These are phyloP conservation scores for Platysteira castanea DNA, from an alignment of 2,113 vertebrate species.

Conservation along the genomic window DNA sequence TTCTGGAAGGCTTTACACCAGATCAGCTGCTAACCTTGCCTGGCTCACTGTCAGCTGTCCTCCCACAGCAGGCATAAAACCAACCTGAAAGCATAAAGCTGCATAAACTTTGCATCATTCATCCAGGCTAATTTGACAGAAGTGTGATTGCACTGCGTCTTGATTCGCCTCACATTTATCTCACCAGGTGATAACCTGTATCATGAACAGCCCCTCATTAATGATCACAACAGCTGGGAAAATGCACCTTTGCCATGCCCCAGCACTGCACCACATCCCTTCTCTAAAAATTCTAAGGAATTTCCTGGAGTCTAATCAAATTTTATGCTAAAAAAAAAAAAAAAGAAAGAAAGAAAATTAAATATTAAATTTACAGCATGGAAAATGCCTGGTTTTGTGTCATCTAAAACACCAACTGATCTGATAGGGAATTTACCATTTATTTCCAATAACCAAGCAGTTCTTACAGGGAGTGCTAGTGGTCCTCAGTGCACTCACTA, in stretches of 20 bases:
- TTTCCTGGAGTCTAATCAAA: not conserved
- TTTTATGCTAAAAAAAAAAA: not conserved
- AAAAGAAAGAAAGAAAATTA: not conserved
- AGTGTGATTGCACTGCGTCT: not conserved
- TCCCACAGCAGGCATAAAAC: slow-evolving; percentile 40
- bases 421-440: not conserved
- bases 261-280: not conserved
- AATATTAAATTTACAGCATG: not conserved
- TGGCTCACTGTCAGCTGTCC: slow-evolving; percentile 18
- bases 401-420: not conserved
- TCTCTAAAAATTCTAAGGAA: not conserved
- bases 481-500: not conserved
- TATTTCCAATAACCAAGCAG: not conserved
- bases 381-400: not conserved
- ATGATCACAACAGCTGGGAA: not conserved
- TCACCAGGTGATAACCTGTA: not conserved
- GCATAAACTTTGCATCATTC: slow-evolving; percentile 47
- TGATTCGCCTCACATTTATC: not conserved
- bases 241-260: not conserved
- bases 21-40: slow-evolving; percentile 43
- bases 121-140: slow-evolving; percentile 30
- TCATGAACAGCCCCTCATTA: not conserved
- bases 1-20: not conserved
- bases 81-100: slow-evolving; percentile 41
- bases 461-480: not conserved